phyloP scores from a whole-genome alignment of 1,140 invertebrate species.

The Drosophila mayri region DNA sequence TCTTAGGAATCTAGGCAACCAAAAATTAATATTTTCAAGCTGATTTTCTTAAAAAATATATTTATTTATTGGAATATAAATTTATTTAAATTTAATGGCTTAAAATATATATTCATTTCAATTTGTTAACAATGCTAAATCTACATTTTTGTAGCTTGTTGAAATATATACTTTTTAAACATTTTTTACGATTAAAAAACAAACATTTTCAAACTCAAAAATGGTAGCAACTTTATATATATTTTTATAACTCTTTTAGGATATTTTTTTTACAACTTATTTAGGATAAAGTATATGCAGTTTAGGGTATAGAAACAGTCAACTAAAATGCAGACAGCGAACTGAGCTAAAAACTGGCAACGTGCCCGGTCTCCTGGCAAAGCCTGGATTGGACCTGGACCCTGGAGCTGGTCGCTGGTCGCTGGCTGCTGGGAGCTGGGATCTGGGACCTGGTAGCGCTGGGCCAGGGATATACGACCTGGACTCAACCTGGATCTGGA shows the following conservation, averaged over 20 bases:
- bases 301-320: conserved; percentile 7
- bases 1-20: background rate
- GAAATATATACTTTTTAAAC: background rate
- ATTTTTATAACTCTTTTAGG: too few species aligned
- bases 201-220: background rate
- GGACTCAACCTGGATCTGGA: conserved; percentile 25
- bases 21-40: background rate
- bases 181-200: background rate
- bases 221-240: background rate
- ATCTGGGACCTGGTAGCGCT: conserved; percentile 26
- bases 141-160: too few species aligned
- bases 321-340: conserved; percentile 15
- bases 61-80: too few species aligned
- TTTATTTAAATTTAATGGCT: too few species aligned
- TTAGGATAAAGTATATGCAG: too few species aligned
- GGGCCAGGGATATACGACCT: conserved; percentile 24
- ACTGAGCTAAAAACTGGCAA: conserved; percentile 34
- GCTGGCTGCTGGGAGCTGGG: conserved; percentile 33
- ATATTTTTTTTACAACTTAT: background rate
- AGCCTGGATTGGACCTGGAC: conserved; percentile 33
- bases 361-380: conserved; percentile 42
- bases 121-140: background rate
- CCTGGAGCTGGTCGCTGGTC: conserved; percentile 35
- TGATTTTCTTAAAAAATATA: background rate
- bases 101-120: background rate